These are phyloP conservation scores for Timema podura DNA, from an alignment of 2,888 invertebrate genomes.

Conservation along the genomic window DNA sequence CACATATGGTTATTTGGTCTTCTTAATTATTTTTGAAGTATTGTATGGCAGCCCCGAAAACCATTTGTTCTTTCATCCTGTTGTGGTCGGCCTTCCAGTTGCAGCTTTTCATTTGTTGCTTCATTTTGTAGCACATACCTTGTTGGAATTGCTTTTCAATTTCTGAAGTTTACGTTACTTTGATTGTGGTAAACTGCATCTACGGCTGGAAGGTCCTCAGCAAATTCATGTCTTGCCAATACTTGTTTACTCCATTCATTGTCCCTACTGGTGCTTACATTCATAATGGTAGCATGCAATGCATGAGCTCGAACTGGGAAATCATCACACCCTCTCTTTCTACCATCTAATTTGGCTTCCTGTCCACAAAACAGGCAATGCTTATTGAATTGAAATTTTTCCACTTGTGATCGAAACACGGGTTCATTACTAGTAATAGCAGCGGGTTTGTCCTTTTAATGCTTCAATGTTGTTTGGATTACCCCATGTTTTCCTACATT, in stretches of 20 bases:
- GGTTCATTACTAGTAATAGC: neutral
- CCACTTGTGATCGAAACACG: neutral
- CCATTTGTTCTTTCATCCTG: neutral
- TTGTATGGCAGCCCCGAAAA: neutral
- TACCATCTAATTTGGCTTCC: neutral
- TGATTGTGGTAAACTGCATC: neutral
- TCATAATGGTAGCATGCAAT: neutral
- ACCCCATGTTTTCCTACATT: too few relatives aligned
- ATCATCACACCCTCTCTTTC: neutral
- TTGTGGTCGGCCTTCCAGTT: neutral
- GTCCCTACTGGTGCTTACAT: neutral
- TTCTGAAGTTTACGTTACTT: too few relatives aligned
- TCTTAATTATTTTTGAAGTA: neutral
- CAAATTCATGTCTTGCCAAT: neutral
- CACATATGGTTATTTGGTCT: neutral
- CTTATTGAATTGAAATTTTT: neutral
- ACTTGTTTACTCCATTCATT: neutral
- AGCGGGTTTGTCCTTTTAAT: too few relatives aligned
- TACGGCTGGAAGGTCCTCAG: neutral
- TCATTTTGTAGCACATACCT: neutral
- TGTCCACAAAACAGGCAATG: conserved; percentile 13
- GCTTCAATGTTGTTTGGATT: too few relatives aligned
- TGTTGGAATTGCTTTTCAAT: neutral
- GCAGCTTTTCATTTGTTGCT: too few relatives aligned
- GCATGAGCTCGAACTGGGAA: neutral